phyloP scores from a whole-genome alignment of 2,113 vertebrate species.

The Phasianus colchicus region DNA sequence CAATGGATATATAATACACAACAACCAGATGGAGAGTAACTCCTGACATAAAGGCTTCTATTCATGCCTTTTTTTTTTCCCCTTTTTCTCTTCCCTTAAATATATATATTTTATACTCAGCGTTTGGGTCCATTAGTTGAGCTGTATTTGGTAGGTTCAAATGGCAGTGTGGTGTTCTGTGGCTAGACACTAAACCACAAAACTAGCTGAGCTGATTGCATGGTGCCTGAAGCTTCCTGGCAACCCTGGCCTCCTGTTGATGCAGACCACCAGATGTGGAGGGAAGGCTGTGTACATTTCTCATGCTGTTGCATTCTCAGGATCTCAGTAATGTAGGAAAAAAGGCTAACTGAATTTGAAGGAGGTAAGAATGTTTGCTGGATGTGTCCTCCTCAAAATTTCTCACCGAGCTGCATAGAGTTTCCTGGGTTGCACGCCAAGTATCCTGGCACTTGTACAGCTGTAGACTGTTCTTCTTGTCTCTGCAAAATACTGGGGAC shows the following conservation, averaged over 20 bases:
- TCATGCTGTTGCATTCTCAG: not conserved
- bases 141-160: not conserved
- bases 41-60: slow-evolving; percentile 27
- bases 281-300: not conserved
- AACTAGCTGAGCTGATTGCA: not conserved
- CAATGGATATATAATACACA: not conserved
- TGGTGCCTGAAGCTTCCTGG: not conserved
- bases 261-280: slow-evolving; percentile 13
- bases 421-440: not conserved
- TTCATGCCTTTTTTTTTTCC: not conserved
- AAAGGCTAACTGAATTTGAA: not conserved
- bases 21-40: not conserved
- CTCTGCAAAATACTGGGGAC: not conserved
- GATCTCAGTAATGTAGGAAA: not conserved
- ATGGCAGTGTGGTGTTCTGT: slow-evolving; percentile 14
- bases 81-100: not conserved
- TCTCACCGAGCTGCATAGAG: not conserved
- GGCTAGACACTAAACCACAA: slow-evolving; percentile 27
- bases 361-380: not conserved
- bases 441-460: not conserved
- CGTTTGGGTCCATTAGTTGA: not conserved
- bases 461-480: not conserved
- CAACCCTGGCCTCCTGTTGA: not conserved
- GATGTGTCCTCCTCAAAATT: not conserved
- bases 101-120: not conserved